Evolutionary conservation across 2,888 invertebrate species (phyloP), one percentile per base, ranked within the genome.

Genomic region (Nemurella pictetii): DNA sequence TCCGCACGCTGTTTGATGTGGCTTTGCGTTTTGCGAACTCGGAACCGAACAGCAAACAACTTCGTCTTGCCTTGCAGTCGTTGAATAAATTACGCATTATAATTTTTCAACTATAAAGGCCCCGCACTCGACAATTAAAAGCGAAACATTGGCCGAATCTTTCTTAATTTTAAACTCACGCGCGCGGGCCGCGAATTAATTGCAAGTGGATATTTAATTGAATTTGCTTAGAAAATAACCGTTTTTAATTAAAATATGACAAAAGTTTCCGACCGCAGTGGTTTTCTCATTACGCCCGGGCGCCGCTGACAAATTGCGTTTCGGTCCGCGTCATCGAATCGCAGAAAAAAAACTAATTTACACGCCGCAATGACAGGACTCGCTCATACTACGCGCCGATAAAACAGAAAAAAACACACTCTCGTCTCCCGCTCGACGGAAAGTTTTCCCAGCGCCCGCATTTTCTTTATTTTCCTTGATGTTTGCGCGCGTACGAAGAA

Each of bases 181-280:
- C 28, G 27, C 29, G 27, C 29, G 27, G 5, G 3, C 28, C 12
- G 75, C 75, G 15, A 75, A 75, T 75, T 75, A 75, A 75, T 75
- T 75, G 75, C 75, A 75, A 75, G 27, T 26, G 29, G 27, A 75
- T 28, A 75, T 26, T 75, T 75, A 75, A 75, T 2, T 75, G 75
- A 28, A 75, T 75, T 28, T 28, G 0, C 28, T 75, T 12, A 75
- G 75, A 75, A 75, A 75, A 75, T 75, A 75, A 5, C 75, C 28
- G 75, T 75, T 75, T 75, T 75, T 75, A 75, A 75, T 75, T 75
- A 75, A 75, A 75, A 26, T 75, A 75, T 75, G 75, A 75, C 75
- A 75, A 75, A 75, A 75, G 55, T 55, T 55, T 75, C 25, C 28
- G 25, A n/a, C 28, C 75, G 26, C 75, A 28, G 75, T 75, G 75